A percentile compares a stretch with the other conserved stretches of the same genome.
Evolutionary conservation across 2,888 invertebrate species (phyloP).

Genomic region (Dilophus febrilis): DNA sequence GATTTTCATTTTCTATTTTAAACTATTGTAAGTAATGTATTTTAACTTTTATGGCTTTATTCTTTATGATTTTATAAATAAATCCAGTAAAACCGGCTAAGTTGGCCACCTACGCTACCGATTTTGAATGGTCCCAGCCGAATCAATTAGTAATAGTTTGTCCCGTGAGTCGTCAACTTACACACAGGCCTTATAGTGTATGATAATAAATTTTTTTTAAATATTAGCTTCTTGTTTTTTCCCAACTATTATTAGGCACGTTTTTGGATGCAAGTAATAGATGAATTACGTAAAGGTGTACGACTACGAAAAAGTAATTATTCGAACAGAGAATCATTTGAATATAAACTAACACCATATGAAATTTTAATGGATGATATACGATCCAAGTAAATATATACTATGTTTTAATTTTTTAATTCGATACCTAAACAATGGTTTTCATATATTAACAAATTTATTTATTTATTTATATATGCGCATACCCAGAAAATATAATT

Average conservation of each 20-base stretch:
- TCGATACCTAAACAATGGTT: not conserved
- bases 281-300: conserved; percentile 78
- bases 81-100: no score
- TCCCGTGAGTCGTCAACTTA: no score
- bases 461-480: not conserved
- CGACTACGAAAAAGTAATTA: conserved; percentile 76
- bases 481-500: conserved; percentile 49
- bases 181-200: no score
- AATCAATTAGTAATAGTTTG: no score
- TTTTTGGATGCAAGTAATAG: conserved; percentile 91
- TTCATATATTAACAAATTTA: not conserved
- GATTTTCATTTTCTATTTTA: no score
- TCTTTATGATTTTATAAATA: no score
- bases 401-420: not conserved
- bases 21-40: no score
- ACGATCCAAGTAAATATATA: conserved; percentile 45
- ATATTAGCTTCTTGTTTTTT: no score
- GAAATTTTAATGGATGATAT: conserved; percentile 96
- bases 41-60: no score
- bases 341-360: conserved; percentile 89
- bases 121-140: no score
- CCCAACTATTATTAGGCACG: conserved; percentile 48
- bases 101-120: no score
- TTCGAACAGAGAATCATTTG: conserved; percentile 60
- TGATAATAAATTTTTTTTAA: no score